Conservation (phyloP, 2,888 invertebrate species). For the Xylocampa areola region DNA sequence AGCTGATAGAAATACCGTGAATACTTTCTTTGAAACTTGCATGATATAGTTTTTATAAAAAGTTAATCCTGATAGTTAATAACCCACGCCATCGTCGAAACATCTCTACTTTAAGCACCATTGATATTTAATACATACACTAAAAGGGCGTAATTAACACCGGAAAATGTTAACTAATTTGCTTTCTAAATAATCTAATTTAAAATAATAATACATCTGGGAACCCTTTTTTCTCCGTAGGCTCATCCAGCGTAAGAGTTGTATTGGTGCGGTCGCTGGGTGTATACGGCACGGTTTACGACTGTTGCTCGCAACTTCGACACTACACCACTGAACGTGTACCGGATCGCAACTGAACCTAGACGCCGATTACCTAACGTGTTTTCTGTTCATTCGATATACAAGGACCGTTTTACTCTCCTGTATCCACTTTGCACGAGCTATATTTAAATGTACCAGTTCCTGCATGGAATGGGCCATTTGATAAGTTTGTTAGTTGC, state of each 20-base stretch:
- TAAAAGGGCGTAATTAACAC: no score
- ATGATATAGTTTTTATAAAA: no score
- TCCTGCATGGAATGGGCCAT: slow-evolving; percentile 8
- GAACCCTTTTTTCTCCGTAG: not conserved
- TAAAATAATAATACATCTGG: not conserved
- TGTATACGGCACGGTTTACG: slow-evolving; percentile 70
- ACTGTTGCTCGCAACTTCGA: slow-evolving; percentile 68
- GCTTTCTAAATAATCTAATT: no score
- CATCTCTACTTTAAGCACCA: no score
- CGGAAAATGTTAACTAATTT: no score
- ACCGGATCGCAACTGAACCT: slow-evolving; percentile 55
- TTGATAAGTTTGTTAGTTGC: no score
- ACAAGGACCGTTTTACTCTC: slow-evolving; percentile 42
- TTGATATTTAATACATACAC: no score
- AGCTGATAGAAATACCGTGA: no score
- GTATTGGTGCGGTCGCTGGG: slow-evolving; percentile 32
- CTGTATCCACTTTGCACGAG: slow-evolving; percentile 41
- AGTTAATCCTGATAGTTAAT: no score
- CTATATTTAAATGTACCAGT: slow-evolving; percentile 44
- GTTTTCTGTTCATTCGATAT: slow-evolving; percentile 54
- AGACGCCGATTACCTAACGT: slow-evolving; percentile 63
- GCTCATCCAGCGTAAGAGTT: slow-evolving; percentile 38
- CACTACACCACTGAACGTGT: slow-evolving; percentile 41
- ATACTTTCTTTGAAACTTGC: no score
- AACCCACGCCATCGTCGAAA: no score